Conservation (phyloP, 2,797 vertebrate species). For the Coracias cyanogaster region DNA sequence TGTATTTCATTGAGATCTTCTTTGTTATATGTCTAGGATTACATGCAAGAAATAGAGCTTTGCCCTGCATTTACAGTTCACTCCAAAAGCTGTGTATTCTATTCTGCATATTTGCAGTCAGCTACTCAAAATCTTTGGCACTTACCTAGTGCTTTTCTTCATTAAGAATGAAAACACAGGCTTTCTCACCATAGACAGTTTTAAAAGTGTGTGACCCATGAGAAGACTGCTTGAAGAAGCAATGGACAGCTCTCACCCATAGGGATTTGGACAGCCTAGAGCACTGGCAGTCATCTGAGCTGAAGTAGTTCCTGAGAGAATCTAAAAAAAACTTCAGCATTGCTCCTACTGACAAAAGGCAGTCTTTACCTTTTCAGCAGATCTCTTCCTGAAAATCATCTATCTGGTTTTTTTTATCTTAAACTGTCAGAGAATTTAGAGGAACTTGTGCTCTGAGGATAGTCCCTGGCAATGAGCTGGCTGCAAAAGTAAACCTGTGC, state of each 20-base stretch:
- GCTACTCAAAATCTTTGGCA: neutral
- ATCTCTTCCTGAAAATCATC: neutral
- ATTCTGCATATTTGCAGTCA: neutral
- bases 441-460: neutral
- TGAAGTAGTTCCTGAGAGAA: neutral
- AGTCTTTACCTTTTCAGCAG: neutral
- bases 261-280: neutral
- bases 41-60: neutral
- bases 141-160: neutral
- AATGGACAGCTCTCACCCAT: neutral
- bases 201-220: neutral
- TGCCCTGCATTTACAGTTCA: neutral
- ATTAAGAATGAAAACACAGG: neutral
- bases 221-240: neutral
- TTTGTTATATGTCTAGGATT: neutral
- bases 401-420: neutral
- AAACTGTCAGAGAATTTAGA: neutral
- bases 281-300: neutral
- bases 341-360: neutral
- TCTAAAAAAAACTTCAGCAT: neutral
- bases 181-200: neutral
- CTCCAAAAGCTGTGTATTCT: neutral
- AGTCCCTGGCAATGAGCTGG: neutral
- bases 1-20: neutral
- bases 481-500: neutral